Evolutionary conservation across 2,888 invertebrate species (phyloP).

Genomic region (Pelosia muscerda): DNA sequence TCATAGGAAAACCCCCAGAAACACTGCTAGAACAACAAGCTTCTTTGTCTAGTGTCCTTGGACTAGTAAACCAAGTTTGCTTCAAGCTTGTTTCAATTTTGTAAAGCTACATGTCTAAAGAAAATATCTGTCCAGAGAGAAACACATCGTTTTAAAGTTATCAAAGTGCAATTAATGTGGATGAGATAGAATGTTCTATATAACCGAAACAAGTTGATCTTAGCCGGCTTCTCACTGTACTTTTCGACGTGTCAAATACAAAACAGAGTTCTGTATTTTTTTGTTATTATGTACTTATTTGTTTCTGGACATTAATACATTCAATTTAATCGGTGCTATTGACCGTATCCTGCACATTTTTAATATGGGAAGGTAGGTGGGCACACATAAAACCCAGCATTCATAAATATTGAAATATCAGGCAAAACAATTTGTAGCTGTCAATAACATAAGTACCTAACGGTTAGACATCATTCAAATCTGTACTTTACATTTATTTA

Average conservation of each 20-base stretch:
- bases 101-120: too few relatives aligned
- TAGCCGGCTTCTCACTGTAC: neutral
- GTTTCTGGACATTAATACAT: too few relatives aligned
- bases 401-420: constrained; percentile 37
- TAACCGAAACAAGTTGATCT: neutral
- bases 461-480: constrained; percentile 13
- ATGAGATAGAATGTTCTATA: neutral
- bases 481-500: constrained; percentile 43
- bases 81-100: too few relatives aligned
- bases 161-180: neutral
- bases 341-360: neutral
- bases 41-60: too few relatives aligned
- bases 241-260: neutral
- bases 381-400: neutral
- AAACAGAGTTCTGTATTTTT: neutral
- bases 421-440: constrained; percentile 28
- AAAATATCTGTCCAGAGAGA: too few relatives aligned
- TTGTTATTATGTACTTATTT: too few relatives aligned
- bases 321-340: neutral
- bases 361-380: neutral
- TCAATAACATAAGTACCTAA: constrained; percentile 28
- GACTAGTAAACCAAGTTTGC: too few relatives aligned
- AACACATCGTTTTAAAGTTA: neutral
- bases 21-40: neutral
- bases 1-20: neutral